Evolutionary conservation across 2,797 vertebrate species (phyloP), one percentile per base, ranked within the genome.

Genomic region (Amniataba percoides): DNA sequence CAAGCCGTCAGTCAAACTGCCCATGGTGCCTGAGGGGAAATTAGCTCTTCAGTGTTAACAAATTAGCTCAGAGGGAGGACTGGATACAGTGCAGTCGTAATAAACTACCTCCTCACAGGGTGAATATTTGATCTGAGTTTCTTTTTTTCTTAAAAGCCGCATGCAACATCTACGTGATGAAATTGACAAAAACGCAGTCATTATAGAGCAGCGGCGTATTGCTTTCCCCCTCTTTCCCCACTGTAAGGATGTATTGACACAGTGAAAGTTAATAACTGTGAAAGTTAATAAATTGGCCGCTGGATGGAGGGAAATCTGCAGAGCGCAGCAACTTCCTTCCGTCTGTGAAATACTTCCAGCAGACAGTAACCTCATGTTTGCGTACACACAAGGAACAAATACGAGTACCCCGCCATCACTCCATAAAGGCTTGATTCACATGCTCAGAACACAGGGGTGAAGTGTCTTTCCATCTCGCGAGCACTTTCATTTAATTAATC

Each of bases 401-500:
- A 83, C 68, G 70, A 78, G 86, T 27, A 51, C 21, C 45, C 48
- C 48, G 65, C 67, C 73, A 61, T 84, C 67, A 36, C 83, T 78
- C 71, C 74, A 84, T 87, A 80, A 81, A 81, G 62, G 23, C 68
- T 65, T 79, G 86, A 89, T 84, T 89, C 87, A 89, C 86, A 73
- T 76, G 74, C 86, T 88, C 69, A 56, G 51, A 84, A 88, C 79
- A 82, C 71, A 51, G 57, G 45, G 82, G 84, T 89, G 86, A 88
- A 89, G 85, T 57, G 78, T 85, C 78, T 72, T 79, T 87, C 80
- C 52, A 82, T 84, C 74, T 74, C 1, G 53, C 36, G 14, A 49
- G 72, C 81, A 80, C 78, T 87, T 83, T 57, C 55, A 62, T 87
- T 82, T 78, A 87, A 88, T 91, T 87, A 91, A 92, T 91, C 80